These are phyloP conservation scores for Tachina fera DNA, from an alignment of 2,888 invertebrate species.

Conservation along the genomic window DNA sequence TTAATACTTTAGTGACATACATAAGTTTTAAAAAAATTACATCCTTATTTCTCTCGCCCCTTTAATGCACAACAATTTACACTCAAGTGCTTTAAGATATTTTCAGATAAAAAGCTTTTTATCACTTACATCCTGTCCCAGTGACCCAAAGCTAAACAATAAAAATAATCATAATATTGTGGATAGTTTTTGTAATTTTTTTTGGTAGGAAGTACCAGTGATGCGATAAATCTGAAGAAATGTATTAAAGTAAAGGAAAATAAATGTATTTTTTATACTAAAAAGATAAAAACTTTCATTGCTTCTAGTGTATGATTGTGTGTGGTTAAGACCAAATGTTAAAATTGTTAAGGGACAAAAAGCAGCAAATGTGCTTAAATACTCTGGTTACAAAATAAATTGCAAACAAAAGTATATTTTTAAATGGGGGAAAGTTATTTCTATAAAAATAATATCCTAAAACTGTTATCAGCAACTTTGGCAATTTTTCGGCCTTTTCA, in stretches of 20 bases:
- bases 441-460: no score
- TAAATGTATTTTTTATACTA: not conserved
- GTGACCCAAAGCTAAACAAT: constrained; percentile 31
- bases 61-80: not conserved
- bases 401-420: no score
- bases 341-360: no score
- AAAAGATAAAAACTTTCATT: not conserved
- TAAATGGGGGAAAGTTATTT: no score
- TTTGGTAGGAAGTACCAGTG: not conserved
- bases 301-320: not conserved
- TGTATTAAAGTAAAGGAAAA: not conserved
- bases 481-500: no score
- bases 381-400: no score
- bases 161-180: constrained; percentile 44
- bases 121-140: not conserved
- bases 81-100: not conserved
- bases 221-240: constrained; percentile 12
- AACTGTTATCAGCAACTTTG: no score
- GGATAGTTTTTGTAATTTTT: not conserved
- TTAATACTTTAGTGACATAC: no score
- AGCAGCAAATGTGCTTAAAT: no score
- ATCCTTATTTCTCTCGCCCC: no score
- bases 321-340: no score
- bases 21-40: no score
- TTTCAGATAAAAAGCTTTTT: not conserved